Percentiles rank a stretch among this genome's conserved stretches.
These are phyloP conservation scores for Tolypeutes matacus DNA, from an alignment of 2,797 vertebrate species.

Conservation along the genomic window DNA sequence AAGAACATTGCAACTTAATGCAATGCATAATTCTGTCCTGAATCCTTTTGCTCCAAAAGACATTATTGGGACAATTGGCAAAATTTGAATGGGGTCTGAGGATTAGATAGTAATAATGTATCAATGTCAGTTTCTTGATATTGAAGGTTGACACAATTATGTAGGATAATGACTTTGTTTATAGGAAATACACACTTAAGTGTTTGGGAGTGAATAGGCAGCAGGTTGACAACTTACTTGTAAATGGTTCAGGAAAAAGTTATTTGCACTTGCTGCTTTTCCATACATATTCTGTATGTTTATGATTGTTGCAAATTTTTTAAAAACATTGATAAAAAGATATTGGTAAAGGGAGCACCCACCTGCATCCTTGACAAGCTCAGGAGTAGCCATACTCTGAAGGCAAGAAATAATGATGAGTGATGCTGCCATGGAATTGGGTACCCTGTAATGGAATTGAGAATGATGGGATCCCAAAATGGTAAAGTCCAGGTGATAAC, in stretches of 20 bases:
- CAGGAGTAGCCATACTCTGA: background rate
- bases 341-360: background rate
- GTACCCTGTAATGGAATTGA: no score
- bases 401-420: background rate
- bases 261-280: background rate
- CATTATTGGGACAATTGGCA: background rate
- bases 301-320: background rate
- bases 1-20: background rate
- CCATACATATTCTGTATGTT: background rate
- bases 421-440: background rate
- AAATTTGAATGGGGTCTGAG: background rate
- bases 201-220: background rate
- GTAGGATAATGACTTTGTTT: background rate
- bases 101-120: background rate
- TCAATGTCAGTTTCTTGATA: background rate
- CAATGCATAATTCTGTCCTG: background rate
- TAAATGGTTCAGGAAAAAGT: background rate
- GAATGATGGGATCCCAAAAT: background rate
- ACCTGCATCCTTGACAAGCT: background rate
- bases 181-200: background rate
- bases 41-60: background rate
- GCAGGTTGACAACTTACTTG: background rate
- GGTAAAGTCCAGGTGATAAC: background rate
- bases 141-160: background rate
- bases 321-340: background rate